Conservation (phyloP, 2,113 vertebrate species). For the Puffinus mauretanicus region DNA sequence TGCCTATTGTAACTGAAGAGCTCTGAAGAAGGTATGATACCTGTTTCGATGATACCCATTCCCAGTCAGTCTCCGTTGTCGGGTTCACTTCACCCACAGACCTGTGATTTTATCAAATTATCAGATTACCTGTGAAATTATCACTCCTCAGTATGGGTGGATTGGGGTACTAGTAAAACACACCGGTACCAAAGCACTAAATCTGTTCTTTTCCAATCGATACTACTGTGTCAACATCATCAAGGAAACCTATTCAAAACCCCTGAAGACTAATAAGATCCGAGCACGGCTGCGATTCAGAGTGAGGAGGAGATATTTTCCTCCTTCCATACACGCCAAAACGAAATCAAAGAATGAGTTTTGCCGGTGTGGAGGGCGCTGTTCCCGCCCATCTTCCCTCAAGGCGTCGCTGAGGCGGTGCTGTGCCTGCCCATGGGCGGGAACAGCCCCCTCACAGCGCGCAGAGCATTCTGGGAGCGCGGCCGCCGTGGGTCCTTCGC, state of each 20-base stretch:
- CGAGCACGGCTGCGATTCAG: fast-evolving
- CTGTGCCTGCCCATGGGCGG: neutral
- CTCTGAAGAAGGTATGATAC: neutral
- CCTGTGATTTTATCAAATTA: neutral
- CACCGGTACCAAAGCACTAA: fast-evolving
- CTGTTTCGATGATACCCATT: fast-evolving
- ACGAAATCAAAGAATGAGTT: too few relatives aligned
- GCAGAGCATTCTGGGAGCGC: neutral
- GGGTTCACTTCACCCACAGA: neutral
- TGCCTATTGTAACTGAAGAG: neutral
- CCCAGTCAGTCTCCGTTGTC: neutral
- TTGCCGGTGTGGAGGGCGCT: too few relatives aligned
- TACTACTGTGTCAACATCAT: too few relatives aligned
- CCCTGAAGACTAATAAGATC: too few relatives aligned
- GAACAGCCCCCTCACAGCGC: neutral
- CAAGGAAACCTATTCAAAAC: too few relatives aligned
- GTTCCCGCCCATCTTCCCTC: neutral
- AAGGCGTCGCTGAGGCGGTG: neutral
- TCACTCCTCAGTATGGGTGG: fast-evolving
- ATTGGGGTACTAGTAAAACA: neutral
- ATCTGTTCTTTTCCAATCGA: too few relatives aligned
- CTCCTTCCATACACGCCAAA: neutral
- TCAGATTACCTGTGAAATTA: neutral
- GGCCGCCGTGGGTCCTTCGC: neutral
- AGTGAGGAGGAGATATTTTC: too few relatives aligned